Base-by-base conservation (phyloP, 2,797 vertebrate species). In the Acestrorhynchus altus region DNA sequence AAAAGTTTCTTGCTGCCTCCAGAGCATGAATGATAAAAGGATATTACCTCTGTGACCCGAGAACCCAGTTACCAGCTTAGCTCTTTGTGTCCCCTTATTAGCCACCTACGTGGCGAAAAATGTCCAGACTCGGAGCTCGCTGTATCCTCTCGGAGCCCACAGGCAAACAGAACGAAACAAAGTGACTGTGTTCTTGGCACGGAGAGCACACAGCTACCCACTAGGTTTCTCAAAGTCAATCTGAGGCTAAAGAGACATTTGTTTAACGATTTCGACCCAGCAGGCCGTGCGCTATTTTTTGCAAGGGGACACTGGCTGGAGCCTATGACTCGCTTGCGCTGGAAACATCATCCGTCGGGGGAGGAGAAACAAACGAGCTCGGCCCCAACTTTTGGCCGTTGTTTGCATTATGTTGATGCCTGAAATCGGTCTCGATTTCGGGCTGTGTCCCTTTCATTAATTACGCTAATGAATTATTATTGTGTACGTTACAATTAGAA, bases 181-280 rank as follows among this genome's bases (percentile, higher is more conserved):
- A 91, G 90, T 89, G 87, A 91, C 84, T 86, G 81, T 89, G 88
- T 88, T 90, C 85, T 90, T 89, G 86, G 88, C 81, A 74, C 87
- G 83, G 74, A 87, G 77, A 78, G 80, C 85, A 66, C 84, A 80
- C 76, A 73, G 76, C 85, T 87, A 86, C 87, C 84, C 81, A 61
- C 83, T 85, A 85, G 88, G 84, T 85, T 90, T 90, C 89, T 89
- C 91, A 91, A 89, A 90, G 90, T 91, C 89, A 89, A 88, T 88
- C 89, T 51, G 76, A 75, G 87, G 87, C 87, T 83, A 86, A 90
- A 91, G 91, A 91, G 90, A 87, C 91, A 92, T 93, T 92, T 91
- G 88, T 92, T 90, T 90, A 93, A 93, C 91, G 87, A 83, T 90
- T 88, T 89, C 74, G 75, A 77, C 90, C 81, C 91, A 91, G 91